A percentile compares a stretch with the other conserved stretches of the same genome.
Evolutionary conservation across 2,797 vertebrate genomes (phyloP).

Genomic region (Triplophysa bombifrons): DNA sequence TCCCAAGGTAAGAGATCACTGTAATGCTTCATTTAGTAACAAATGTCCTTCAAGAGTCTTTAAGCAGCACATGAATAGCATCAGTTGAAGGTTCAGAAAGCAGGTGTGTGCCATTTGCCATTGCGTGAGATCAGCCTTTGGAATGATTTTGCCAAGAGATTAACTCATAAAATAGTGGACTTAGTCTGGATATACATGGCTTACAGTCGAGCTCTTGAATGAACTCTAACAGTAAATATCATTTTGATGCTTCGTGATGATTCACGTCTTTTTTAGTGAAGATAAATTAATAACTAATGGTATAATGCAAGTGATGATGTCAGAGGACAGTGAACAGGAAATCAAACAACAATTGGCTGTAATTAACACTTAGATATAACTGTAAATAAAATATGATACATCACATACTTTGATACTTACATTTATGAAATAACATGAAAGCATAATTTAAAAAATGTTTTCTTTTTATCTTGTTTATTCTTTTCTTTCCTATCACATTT

Average conservation of each 20-base stretch:
- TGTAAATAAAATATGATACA: too few relatives aligned
- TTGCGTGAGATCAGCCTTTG: neutral
- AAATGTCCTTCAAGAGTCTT: neutral
- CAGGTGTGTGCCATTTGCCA: neutral
- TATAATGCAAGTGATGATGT: neutral
- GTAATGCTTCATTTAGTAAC: slow-evolving; percentile 8
- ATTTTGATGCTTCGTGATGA: neutral
- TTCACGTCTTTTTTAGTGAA: neutral
- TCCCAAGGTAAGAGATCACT: slow-evolving; percentile 84
- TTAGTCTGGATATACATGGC: slow-evolving; percentile 16
- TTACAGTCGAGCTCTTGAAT: slow-evolving; percentile 4
- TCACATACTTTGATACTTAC: neutral
- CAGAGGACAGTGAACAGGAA: neutral
- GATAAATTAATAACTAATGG: neutral
- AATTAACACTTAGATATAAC: too few relatives aligned
- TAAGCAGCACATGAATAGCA: slow-evolving; percentile 6
- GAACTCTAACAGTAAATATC: neutral
- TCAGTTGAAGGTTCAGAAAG: neutral
- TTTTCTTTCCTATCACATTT: too few relatives aligned
- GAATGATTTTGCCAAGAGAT: slow-evolving; percentile 20
- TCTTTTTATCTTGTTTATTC: too few relatives aligned
- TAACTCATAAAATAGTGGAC: slow-evolving; percentile 27
- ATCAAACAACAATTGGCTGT: neutral
- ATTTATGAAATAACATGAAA: too few relatives aligned
- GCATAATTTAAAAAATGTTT: too few relatives aligned